Conservation (phyloP, 1,140 invertebrate genomes). For the Cotesia typhae region DNA sequence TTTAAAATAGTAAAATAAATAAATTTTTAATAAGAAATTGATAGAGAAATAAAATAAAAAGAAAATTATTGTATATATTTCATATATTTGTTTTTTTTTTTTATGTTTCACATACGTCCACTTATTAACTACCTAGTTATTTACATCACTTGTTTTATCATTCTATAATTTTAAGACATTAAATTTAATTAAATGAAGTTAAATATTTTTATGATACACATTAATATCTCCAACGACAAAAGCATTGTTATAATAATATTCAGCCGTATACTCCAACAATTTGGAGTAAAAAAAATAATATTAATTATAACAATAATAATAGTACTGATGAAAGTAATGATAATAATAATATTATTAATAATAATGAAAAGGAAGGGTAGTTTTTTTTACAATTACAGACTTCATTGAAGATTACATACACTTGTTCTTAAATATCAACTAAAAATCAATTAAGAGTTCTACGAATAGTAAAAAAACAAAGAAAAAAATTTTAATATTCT, state of each 20-base stretch:
- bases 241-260: constrained; percentile 24
- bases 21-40: background rate
- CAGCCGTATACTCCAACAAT: constrained; percentile 17
- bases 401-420: constrained; percentile 24
- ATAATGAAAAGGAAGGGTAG: background rate
- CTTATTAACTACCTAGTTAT: constrained; percentile 40
- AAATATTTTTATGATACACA: constrained; percentile 8
- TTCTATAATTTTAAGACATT: constrained; percentile 29
- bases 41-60: background rate
- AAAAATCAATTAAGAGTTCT: too few species aligned
- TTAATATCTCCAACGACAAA: constrained; percentile 19
- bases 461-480: too few species aligned
- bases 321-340: too few species aligned
- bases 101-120: constrained; percentile 31
- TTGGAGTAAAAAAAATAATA: background rate
- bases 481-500: background rate
- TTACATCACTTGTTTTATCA: constrained; percentile 36
- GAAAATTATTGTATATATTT: constrained; percentile 17
- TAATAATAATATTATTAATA: background rate
- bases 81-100: too few species aligned
- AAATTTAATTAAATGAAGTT: constrained; percentile 18
- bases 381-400: constrained; percentile 24
- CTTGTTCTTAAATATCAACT: constrained; percentile 6
- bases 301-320: background rate
- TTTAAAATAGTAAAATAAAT: background rate